Base-by-base conservation (phyloP, 2,888 invertebrate genomes). In the Buathra laborator region DNA sequence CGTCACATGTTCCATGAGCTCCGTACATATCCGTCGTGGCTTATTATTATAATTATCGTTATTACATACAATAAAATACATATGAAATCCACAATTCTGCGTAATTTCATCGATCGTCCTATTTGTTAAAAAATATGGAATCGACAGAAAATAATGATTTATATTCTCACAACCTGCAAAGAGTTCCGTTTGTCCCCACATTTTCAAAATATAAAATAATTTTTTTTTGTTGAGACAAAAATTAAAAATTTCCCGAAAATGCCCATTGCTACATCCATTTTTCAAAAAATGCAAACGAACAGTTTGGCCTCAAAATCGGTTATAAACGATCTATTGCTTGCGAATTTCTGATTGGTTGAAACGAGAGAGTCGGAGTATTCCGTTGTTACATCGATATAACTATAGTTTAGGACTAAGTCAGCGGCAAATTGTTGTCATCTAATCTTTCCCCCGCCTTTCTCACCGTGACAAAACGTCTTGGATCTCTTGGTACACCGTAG, bases 401-500 rank as follows among this genome's bases (percentile, higher is more conserved):
- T 37, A 9, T 7, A 37, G 37, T 37, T 37, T 37, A 6, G 1
- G 37, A 1, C 37, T 0, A 37, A 37, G 37, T 66, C 72, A 43
- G 2, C 16, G 37, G 46, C 56, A 74, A 81, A 81, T 56, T 81
- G 67, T 59, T 56, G 16, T 59, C 67, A 19, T 32, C 70, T 74
- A 48, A 19, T 10, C 46, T n/a, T 43, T 48, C 62, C 32, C 5
- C 59, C 46, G 29, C 51, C 62, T 70, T 64, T 64, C 48, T 12
- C 46, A 16, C n/a, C 1, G 62, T n/a, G 44, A 46, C 46, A 10
- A 44, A 62, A 74, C 59, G 59, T 32, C n/a, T 59, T 14, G 46
- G 53, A 72, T 68, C 77, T 53, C 68, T 56, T 67, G 78, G 78
- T 68, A 67, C 37, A 70, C 68, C 70, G 37, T 14, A 67, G 53